A percentile compares a stretch with the other conserved stretches of the same genome.
Evolutionary conservation across 2,797 vertebrate species (phyloP).

Genomic region (Acridotheres tristis): DNA sequence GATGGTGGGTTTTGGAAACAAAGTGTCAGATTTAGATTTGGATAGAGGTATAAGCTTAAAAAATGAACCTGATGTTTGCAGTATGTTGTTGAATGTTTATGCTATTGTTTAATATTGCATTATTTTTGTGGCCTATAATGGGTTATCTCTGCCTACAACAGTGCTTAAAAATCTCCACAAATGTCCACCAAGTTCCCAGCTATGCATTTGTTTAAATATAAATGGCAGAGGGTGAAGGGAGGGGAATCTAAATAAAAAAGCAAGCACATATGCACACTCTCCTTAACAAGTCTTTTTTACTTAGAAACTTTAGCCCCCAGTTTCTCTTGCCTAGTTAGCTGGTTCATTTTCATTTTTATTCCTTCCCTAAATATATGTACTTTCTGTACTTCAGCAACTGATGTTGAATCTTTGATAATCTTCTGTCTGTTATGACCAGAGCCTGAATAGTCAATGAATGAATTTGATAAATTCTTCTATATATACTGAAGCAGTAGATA

Average conservation of each 20-base stretch:
- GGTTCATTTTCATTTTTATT: neutral
- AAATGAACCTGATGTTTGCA: neutral
- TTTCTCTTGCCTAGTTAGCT: neutral
- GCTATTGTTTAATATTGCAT: neutral
- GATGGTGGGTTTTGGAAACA: neutral
- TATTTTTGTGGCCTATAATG: neutral
- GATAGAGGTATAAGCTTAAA: neutral
- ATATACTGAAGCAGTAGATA: neutral
- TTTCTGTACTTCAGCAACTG: neutral
- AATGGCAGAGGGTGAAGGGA: accelerated
- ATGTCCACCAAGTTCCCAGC: neutral
- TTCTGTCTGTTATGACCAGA: neutral
- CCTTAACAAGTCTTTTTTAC: neutral
- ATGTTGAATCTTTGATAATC: neutral
- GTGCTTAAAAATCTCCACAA: neutral
- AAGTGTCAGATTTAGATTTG: neutral
- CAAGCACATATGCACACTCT: neutral
- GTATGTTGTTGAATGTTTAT: neutral
- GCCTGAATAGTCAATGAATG: neutral
- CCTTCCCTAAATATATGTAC: neutral
- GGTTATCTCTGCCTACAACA: neutral
- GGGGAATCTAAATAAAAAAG: neutral
- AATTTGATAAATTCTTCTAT: neutral
- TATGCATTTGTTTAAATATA: neutral
- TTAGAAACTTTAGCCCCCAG: neutral